Evolutionary conservation across 2,113 vertebrate genomes (phyloP).

Genomic region (Pipa parva): DNA sequence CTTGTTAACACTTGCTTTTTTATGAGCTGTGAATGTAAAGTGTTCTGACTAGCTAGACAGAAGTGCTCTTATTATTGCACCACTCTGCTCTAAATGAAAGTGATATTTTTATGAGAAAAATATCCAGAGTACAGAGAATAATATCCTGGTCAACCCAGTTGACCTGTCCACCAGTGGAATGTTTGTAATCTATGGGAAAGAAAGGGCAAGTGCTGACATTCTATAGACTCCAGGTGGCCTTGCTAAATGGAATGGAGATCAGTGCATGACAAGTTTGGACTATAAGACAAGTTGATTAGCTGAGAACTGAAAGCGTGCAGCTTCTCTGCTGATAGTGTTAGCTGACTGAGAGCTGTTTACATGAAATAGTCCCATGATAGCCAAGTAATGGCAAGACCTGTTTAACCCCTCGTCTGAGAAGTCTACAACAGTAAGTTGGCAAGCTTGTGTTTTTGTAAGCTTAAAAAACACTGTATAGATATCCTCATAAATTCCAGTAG

Average conservation of each 20-base stretch:
- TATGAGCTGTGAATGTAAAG: slow-evolving; percentile 36
- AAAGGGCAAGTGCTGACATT: slow-evolving; percentile 57
- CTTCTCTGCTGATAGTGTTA: slow-evolving; percentile 45
- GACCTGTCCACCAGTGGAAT: slow-evolving; percentile 46
- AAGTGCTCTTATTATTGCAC: slow-evolving; percentile 39
- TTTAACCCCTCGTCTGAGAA: slow-evolving; percentile 24
- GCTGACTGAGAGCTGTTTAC: slow-evolving; percentile 23
- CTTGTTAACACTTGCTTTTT: slow-evolving; percentile 35
- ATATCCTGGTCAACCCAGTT: slow-evolving; percentile 45
- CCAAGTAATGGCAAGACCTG: slow-evolving; percentile 13
- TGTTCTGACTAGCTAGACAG: slow-evolving; percentile 38
- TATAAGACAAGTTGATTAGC: slow-evolving; percentile 62
- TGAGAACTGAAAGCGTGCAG: slow-evolving; percentile 64
- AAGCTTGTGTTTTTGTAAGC: background rate
- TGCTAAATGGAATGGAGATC: slow-evolving; percentile 53
- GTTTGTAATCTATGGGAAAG: slow-evolving; percentile 48
- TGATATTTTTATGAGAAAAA: slow-evolving; percentile 17
- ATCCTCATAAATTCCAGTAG: too few relatives aligned
- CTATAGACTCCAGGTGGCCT: background rate
- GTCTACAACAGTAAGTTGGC: background rate
- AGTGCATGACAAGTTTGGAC: slow-evolving; percentile 64
- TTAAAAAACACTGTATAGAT: too few relatives aligned
- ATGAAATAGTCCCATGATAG: slow-evolving; percentile 19
- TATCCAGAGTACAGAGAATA: slow-evolving; percentile 24
- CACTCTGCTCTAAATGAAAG: slow-evolving; percentile 3